Evolutionary conservation across 2,888 invertebrate species (phyloP).

Genomic region (Bugulina stolonifera): DNA sequence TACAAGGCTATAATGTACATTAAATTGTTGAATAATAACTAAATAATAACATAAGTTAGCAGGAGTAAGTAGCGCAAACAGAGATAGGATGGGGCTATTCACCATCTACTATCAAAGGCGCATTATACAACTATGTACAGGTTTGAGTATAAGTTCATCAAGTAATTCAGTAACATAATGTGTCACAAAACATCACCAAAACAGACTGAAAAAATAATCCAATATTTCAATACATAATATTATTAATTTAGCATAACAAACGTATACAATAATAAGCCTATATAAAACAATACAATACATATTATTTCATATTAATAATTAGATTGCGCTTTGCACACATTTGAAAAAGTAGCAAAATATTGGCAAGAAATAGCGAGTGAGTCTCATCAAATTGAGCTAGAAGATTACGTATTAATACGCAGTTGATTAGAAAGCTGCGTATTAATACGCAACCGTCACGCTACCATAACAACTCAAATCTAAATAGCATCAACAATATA

Average conservation of each 20-base stretch:
- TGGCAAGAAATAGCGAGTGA: constrained; percentile 23
- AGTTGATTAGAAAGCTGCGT: too few relatives aligned
- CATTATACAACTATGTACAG: background rate
- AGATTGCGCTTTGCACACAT: constrained; percentile 20
- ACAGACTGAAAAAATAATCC: background rate
- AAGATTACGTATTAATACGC: too few relatives aligned
- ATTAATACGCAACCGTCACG: too few relatives aligned
- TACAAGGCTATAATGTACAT: too few relatives aligned
- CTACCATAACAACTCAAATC: too few relatives aligned
- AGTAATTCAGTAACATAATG: background rate
- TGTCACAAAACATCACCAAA: background rate
- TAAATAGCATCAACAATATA: too few relatives aligned
- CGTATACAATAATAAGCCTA: too few relatives aligned
- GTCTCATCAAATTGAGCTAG: too few relatives aligned
- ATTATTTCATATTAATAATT: too few relatives aligned
- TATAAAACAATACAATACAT: too few relatives aligned
- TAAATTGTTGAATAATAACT: background rate
- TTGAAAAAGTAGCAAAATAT: background rate
- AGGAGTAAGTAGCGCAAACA: background rate
- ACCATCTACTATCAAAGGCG: background rate
- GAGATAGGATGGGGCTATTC: background rate
- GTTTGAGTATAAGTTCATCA: background rate
- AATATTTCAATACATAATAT: too few relatives aligned
- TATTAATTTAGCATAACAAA: too few relatives aligned
- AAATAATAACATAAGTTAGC: background rate